phyloP scores from a whole-genome alignment of 2,797 vertebrate species.

The Perodicticus potto region DNA sequence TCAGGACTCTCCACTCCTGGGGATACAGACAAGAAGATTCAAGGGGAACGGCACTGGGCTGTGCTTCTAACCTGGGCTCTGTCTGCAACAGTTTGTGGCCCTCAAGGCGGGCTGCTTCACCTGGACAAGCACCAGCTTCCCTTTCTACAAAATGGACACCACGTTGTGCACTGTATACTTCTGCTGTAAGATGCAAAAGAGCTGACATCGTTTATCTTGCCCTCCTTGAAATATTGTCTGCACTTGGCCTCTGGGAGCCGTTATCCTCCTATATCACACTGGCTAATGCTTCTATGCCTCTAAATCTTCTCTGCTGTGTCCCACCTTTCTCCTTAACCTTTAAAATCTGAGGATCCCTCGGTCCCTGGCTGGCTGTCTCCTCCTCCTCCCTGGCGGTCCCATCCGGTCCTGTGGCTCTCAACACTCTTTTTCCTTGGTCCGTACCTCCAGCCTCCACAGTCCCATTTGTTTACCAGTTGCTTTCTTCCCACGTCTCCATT shows the following conservation, averaged over 20 bases:
- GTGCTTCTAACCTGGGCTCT: neutral
- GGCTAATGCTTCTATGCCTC: neutral
- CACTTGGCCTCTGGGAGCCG: conserved; percentile 43
- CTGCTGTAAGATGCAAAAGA: neutral
- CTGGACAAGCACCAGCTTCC: neutral
- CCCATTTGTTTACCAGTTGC: neutral
- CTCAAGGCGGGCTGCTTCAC: neutral
- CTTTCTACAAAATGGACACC: neutral
- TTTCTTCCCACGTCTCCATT: neutral
- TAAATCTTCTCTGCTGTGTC: conserved; percentile 43
- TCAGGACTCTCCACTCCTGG: neutral
- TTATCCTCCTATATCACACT: conserved; percentile 1
- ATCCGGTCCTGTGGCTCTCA: neutral
- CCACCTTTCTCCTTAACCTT: conserved; percentile 60
- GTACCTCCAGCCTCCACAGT: neutral
- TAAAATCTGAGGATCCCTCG: conserved; percentile 41
- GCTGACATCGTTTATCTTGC: conserved; percentile 2
- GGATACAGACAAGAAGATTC: neutral
- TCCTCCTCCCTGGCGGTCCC: neutral
- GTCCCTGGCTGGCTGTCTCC: neutral
- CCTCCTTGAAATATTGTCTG: conserved; percentile 51
- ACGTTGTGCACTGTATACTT: neutral
- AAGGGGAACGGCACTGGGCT: neutral
- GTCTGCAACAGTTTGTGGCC: neutral
- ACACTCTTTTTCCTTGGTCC: neutral